Evolutionary conservation across 1,140 invertebrate genomes (phyloP), one percentile per base, ranked within the genome.

Genomic region (Drosophila tropicalis): DNA sequence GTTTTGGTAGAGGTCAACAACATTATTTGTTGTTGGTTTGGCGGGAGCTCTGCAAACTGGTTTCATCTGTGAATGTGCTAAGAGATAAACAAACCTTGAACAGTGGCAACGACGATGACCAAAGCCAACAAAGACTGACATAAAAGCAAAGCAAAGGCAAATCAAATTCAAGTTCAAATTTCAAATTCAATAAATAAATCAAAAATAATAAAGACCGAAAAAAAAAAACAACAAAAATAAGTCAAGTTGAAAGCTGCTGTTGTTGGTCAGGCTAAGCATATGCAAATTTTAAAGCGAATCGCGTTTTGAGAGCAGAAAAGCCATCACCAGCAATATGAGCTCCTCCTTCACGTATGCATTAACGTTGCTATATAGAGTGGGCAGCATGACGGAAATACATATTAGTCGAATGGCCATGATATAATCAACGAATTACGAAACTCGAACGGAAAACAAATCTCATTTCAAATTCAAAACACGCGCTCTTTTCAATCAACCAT

Each of bases 51-150:
- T 39, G 60, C 65, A 72, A 84, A 84, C 81, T 40, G 80, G 80
- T 79, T 83, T 82, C 67, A 60, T 82, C 64, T 74, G 78, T 70
- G 25, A 67, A 62, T 83, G 81, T 79, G 81, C 67, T 77, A 79
- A 89, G 76, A 89, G 70, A 89, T 89, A 87, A 74, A 84, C 80
- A 83, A 89, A 89, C 84, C 83, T 87, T 87, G 80, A 70, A 51
- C 62, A 58, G 56, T 47, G 66, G 67, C 74, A 55, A 29, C 70
- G 62, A 36, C 60, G 56, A 67, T 64, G 68, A 58, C 68, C 67
- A 76, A 79, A 51, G n/a, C 44, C 44, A 51, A 51, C 44, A 51
- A 51, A 22, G 44, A 51, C 44, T 51, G 44, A 51, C 44, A 51
- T 51, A 10, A 51, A 51, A 51, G 70, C 69, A 67, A 81, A 68